These are phyloP conservation scores for Platichthys flesus DNA, from an alignment of 2,113 vertebrate genomes.

Conservation along the genomic window DNA sequence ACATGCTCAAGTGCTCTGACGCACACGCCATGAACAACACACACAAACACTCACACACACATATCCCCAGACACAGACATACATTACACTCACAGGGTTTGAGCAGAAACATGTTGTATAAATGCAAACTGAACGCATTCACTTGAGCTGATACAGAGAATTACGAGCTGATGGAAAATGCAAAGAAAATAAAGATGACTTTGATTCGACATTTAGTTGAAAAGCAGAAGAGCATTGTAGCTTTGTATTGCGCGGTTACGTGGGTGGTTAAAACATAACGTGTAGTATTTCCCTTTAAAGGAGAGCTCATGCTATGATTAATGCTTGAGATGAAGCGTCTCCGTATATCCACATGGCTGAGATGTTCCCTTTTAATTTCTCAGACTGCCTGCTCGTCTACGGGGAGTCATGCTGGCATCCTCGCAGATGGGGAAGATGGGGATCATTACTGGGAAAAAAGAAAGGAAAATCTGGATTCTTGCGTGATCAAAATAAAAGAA, in stretches of 20 bases:
- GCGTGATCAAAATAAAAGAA: constrained; percentile 68
- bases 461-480: constrained; percentile 53
- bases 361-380: constrained; percentile 48
- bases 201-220: constrained; percentile 36
- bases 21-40: constrained; percentile 22
- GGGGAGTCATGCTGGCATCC: constrained; percentile 50
- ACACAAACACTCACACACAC: background rate
- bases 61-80: constrained; percentile 28
- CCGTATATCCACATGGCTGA: constrained; percentile 25
- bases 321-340: constrained; percentile 32
- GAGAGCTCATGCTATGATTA: constrained; percentile 43
- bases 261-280: background rate
- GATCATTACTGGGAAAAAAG: constrained; percentile 61
- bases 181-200: constrained; percentile 26
- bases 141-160: constrained; percentile 4
- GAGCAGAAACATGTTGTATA: constrained; percentile 17
- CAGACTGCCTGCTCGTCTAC: constrained; percentile 36
- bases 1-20: constrained; percentile 61
- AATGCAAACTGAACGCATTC: constrained; percentile 3
- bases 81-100: constrained; percentile 32
- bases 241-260: constrained; percentile 32
- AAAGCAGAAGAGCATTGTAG: constrained; percentile 4
- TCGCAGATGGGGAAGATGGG: constrained; percentile 44
- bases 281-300: constrained; percentile 14
- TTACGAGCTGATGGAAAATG: background rate